Conservation (phyloP, 2,888 invertebrate genomes). For the Epiperipatus broadwayi region DNA sequence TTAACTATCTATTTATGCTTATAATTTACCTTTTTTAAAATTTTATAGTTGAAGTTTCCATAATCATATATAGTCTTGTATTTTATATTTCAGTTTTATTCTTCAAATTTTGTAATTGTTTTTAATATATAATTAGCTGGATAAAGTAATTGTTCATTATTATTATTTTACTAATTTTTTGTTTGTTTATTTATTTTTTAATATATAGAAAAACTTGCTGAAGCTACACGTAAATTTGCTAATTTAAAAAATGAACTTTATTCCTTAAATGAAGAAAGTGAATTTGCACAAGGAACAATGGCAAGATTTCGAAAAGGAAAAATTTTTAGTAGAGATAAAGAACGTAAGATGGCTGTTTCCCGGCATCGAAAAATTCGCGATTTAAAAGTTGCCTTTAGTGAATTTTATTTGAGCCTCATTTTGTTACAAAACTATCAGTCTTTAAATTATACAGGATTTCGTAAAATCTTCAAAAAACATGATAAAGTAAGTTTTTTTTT, state of each 20-base stretch:
- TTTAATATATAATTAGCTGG: neutral
- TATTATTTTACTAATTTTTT: slow-evolving; percentile 10
- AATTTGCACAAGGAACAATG: slow-evolving; percentile 12
- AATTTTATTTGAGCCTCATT: slow-evolving; percentile 90
- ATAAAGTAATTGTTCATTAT: slow-evolving; percentile 3
- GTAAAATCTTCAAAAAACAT: slow-evolving; percentile 97
- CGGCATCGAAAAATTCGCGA: slow-evolving; percentile 57
- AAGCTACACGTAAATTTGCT: slow-evolving; percentile 84
- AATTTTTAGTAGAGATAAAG: slow-evolving; percentile 11
- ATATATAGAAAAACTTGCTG: slow-evolving; percentile 72
- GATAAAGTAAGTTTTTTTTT: slow-evolving; percentile 54
- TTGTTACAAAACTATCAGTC: slow-evolving; percentile 95
- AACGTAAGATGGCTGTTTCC: neutral
- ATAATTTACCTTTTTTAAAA: no score
- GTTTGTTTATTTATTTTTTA: slow-evolving; percentile 14
- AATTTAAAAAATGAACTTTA: slow-evolving; percentile 69
- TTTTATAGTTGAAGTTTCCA: no score
- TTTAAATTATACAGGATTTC: slow-evolving; percentile 91
- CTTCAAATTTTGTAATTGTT: slow-evolving; percentile 5
- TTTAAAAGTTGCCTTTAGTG: slow-evolving; percentile 88
- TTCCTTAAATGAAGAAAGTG: slow-evolving; percentile 28
- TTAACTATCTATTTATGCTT: no score
- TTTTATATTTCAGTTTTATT: slow-evolving; percentile 1
- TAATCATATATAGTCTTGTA: slow-evolving; percentile 1
- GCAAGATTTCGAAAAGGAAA: no score